Evolutionary conservation across 2,888 invertebrate species (phyloP), one percentile per base, ranked within the genome.

Genomic region (Megamerina dolium): DNA sequence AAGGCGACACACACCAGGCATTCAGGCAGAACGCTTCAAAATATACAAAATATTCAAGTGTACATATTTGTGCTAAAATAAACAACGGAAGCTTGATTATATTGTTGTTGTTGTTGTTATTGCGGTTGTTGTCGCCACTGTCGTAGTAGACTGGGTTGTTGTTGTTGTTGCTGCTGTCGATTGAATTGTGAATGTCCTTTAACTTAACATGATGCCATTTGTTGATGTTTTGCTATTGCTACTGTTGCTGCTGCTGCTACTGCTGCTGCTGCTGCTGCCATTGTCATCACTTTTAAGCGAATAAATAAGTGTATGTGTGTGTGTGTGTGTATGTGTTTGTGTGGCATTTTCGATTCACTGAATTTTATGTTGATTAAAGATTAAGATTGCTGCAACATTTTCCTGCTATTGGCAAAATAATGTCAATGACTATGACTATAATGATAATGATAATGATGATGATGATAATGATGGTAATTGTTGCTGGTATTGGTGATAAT

Each of bases 311-410:
- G n/a, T n/a, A n/a, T n/a, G n/a, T n/a, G n/a, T n/a, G n/a, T n/a
- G n/a, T n/a, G n/a, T n/a, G n/a, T n/a, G n/a, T n/a, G n/a, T n/a
- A n/a, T n/a, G n/a, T n/a, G n/a, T n/a, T n/a, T n/a, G n/a, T n/a
- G n/a, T n/a, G n/a, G 31, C 59, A 60, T 59, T 59, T 59, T 61
- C 57, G 59, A 59, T 52, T 60, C 59, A 52, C 58, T 59, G 59
- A 58, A 57, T 57, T 59, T 59, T 59, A 59, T 59, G 61, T 59
- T 59, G 59, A 59, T 61, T 61, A 59, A 57, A 59, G 59, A 59
- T 59, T 61, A 60, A 60, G 59, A 60, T 60, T 60, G 59, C 60
- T 60, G 58, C 58, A 60, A 12, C n/a, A 31, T 34, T 34, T 17
- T 9, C 34, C n/a, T 10, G 12, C 34, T 31, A 14, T 31, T 14